Evolutionary conservation across 2,797 vertebrate genomes (phyloP), one percentile per base, ranked within the genome.

Genomic region (Mormyrops boulengeri): DNA sequence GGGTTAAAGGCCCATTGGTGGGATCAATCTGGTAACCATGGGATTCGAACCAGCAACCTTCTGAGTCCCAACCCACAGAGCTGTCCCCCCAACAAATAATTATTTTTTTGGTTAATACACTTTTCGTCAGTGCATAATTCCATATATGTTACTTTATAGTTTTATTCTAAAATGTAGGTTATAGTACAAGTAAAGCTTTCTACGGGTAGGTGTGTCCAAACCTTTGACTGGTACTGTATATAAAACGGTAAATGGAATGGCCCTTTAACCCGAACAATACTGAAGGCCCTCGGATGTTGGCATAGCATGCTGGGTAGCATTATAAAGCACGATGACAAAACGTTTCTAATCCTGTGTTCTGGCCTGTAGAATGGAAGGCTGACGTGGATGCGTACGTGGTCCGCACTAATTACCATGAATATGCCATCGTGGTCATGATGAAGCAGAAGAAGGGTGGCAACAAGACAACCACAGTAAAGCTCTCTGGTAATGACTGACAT

Each of bases 401-500:
- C 60, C 96, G 95, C 92, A 98, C 98, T 17, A 97, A 98, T 95
- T 99, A 99, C 0, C 91, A 97, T 0, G 97, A 98, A 91, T 99
- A 98, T 0, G 96, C 96, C 8, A 96, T 99, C 12, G 49, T 98
- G 60, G 94, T 98, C 47, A 95, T 95, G 95, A 95, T 92, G 91
- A 97, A 96, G 88, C 57, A 96, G 93, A 93, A 94, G 4, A n/a
- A 93, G 8, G 47, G 95, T 85, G 90, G 93, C 49, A 52, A 91
- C 1, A 92, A 62, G 55, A 95, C 91, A 89, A 94, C 93, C 1
- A 95, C 96, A 0, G 80, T 97, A 50, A 97, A 96, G 91, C 96
- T 99, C 49, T 98, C 96, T 0, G 97, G 98, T 99, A 93, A 96
- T 93, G 26, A 30, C n/a, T 49, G 53, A 47, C 73, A 86, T 30